Percentiles rank a stretch among this genome's conserved stretches.
These are phyloP conservation scores for Oithona nana DNA, from an alignment of 2,888 invertebrate species.

Conservation along the genomic window DNA sequence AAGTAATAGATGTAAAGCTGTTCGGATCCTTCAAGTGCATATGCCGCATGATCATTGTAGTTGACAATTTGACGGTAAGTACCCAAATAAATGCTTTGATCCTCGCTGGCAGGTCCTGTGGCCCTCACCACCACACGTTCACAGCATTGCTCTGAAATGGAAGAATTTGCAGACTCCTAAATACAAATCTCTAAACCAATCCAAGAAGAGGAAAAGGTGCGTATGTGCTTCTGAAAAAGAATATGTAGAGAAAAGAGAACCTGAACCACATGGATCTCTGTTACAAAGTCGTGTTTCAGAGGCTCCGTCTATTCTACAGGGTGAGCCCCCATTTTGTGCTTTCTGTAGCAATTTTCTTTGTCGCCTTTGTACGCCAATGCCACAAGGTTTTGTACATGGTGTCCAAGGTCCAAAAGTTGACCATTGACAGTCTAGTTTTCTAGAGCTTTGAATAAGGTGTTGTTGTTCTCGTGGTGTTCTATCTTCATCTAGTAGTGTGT, in stretches of 20 bases:
- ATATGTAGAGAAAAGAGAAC: background rate
- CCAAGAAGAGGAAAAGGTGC: no score
- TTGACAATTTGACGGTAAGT: constrained; percentile 4
- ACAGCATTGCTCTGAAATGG: constrained; percentile 13
- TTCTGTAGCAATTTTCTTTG: background rate
- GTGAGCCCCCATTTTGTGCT: constrained; percentile 4
- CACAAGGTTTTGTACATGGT: constrained; percentile 9
- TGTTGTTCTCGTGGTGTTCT: no score
- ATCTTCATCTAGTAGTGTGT: no score
- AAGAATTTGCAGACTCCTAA: no score
- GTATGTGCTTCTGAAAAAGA: background rate
- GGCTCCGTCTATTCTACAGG: background rate
- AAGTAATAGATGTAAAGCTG: constrained; percentile 15
- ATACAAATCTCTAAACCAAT: no score
- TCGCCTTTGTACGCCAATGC: constrained; percentile 4
- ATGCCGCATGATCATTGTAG: constrained; percentile 14
- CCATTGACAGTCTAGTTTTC: constrained; percentile 12
- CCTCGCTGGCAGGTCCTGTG: constrained; percentile 8
- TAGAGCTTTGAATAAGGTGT: no score
- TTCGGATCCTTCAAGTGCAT: constrained; percentile 4
- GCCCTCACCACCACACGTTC: constrained; percentile 8
- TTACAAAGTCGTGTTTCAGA: constrained; percentile 6
- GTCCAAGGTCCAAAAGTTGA: constrained; percentile 4
- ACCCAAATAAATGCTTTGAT: constrained; percentile 16
- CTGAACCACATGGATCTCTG: background rate